A percentile compares a stretch with the other conserved stretches of the same genome.
phyloP scores from a whole-genome alignment of 2,888 invertebrate species.

The Marronus borbonicus region DNA sequence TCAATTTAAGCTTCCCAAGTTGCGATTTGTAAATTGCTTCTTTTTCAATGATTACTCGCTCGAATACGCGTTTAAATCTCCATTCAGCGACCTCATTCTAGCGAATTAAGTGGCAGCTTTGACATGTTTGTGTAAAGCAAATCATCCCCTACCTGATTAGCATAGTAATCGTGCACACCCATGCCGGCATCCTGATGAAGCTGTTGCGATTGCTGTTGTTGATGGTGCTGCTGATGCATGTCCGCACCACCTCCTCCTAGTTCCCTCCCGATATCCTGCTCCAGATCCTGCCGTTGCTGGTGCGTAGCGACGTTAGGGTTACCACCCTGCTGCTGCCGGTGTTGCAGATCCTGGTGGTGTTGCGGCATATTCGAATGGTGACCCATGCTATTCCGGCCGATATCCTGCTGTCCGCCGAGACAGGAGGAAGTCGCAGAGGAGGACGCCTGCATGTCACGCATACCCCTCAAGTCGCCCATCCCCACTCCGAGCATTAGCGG shows the following conservation, averaged over 20 bases:
- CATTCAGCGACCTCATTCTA: too few relatives aligned
- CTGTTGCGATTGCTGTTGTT: conserved; percentile 57
- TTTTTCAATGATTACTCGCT: too few relatives aligned
- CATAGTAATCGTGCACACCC: conserved; percentile 61
- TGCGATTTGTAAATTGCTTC: too few relatives aligned
- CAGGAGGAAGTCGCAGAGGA: conserved; percentile 55
- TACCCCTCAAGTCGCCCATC: conserved; percentile 65
- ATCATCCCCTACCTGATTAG: conserved; percentile 63
- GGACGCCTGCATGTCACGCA: conserved; percentile 63
- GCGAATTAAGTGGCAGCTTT: too few relatives aligned
- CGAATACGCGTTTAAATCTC: too few relatives aligned
- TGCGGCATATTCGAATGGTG: conserved; percentile 61
- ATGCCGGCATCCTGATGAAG: conserved; percentile 58
- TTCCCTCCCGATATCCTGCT: conserved; percentile 63
- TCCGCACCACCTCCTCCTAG: conserved; percentile 49
- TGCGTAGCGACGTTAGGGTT: conserved; percentile 55
- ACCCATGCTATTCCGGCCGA: conserved; percentile 61
- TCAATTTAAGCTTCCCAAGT: too few relatives aligned
- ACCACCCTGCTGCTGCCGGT: conserved; percentile 45
- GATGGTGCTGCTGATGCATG: conserved; percentile 58
- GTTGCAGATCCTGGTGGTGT: conserved; percentile 60
- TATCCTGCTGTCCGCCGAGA: conserved; percentile 56
- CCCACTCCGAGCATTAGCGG: conserved; percentile 70
- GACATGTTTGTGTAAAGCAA: not conserved
- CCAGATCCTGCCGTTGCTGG: conserved; percentile 58